Base-by-base conservation (phyloP, 2,888 invertebrate genomes). In the Encarsia formosa region DNA sequence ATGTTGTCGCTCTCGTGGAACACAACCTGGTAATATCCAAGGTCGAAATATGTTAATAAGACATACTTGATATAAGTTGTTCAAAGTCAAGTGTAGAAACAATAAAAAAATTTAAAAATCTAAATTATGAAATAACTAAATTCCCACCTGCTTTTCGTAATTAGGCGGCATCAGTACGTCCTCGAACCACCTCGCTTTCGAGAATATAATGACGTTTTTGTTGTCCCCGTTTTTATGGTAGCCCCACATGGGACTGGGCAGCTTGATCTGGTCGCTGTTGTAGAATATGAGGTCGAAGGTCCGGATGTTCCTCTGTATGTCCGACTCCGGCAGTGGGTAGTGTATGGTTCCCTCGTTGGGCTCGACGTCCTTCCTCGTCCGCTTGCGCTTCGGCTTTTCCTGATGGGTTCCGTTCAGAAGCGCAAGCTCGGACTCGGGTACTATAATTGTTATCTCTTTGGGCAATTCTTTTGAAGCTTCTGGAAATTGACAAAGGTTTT, bases 161-260 rank as follows among this genome's bases (percentile, higher is more conserved):
- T 49, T 43, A 9, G 56, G 56, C 13, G 52, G 49, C 35, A 52
- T 56, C 4, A 46, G 20, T 6, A 52, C 52, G 29, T 56, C 37
- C 18, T 52, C 52, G 23, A 56, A 52, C 52, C 52, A 56, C 20
- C 26, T 49, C 4, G 52, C 47, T 22, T 52, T 56, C 3, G 52
- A 56, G 22, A 56, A 56, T 15, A 56, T 52, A 9, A 56, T 52
- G 9, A 56, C 49, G 9, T 52, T 31, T 11, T 52, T 52, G 13
- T 56, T 52, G 1, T 42, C 18, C 4, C 29, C 40, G 11, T 56
- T 56, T 34, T 56, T 56, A 6, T 56, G 56, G 24, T 49, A 56
- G 8, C 56, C 52, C 52, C 56, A 56, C 52, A 52, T 52, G 2
- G 49, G 9, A 16, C 42, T 56, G 4, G 52, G 52, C 24, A 56